phyloP scores from a whole-genome alignment of 2,888 invertebrate species.

The Merodon equestris region DNA sequence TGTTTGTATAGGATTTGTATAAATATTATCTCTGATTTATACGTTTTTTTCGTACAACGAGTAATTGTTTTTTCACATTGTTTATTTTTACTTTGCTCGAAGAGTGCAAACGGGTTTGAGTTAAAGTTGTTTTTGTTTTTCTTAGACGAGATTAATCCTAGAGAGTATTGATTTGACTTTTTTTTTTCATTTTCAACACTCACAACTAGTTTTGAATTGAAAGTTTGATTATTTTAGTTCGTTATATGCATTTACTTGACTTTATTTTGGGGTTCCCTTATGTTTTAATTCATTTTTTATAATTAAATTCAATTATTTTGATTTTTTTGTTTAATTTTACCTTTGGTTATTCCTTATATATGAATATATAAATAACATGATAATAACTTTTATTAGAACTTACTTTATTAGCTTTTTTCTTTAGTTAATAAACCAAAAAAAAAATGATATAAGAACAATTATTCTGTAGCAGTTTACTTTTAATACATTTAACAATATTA shows the following conservation, averaged over 20 bases:
- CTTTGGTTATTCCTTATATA: conserved; percentile 28
- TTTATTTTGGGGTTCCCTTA: conserved; percentile 11
- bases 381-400: conserved; percentile 67
- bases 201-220: conserved; percentile 37
- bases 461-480: conserved; percentile 69
- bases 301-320: conserved; percentile 46
- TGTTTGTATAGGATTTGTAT: conserved; percentile 63
- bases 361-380: conserved; percentile 58
- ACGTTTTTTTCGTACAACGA: background rate
- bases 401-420: conserved; percentile 63
- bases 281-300: conserved; percentile 8
- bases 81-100: conserved; percentile 50
- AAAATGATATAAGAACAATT: conserved; percentile 50
- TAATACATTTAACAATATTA: conserved; percentile 69
- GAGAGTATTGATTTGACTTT: conserved; percentile 15
- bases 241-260: conserved; percentile 53
- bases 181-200: conserved; percentile 53
- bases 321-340: conserved; percentile 49
- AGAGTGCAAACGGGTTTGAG: conserved; percentile 57
- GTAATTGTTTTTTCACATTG: conserved; percentile 28
- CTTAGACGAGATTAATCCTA: conserved; percentile 24
- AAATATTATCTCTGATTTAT: conserved; percentile 10
- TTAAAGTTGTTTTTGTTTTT: conserved; percentile 31
- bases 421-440: conserved; percentile 58
- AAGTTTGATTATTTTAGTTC: conserved; percentile 45